These are phyloP conservation scores for Xylocampa areola DNA, from an alignment of 2,888 invertebrate genomes.

Conservation along the genomic window DNA sequence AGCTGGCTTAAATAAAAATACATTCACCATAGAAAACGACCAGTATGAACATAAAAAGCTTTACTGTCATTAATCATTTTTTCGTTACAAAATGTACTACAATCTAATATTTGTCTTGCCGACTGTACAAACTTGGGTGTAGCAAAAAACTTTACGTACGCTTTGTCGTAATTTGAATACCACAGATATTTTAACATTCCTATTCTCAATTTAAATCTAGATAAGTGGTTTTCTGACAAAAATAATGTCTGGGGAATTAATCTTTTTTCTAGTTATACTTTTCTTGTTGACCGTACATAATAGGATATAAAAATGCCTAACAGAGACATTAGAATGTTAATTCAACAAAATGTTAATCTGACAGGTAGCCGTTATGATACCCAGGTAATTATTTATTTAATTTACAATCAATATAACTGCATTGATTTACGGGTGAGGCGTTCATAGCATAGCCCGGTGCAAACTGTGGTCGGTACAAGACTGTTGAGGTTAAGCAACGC, in stretches of 20 bases:
- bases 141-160: slow-evolving; percentile 27
- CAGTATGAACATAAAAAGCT: slow-evolving; percentile 33
- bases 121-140: slow-evolving; percentile 20
- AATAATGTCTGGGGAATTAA: background rate
- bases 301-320: slow-evolving; percentile 52
- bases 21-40: slow-evolving; percentile 46
- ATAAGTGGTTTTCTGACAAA: background rate
- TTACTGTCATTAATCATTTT: slow-evolving; percentile 56
- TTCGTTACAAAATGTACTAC: slow-evolving; percentile 41
- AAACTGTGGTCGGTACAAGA: too few relatives aligned
- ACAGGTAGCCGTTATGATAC: slow-evolving; percentile 49
- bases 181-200: slow-evolving; percentile 25
- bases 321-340: slow-evolving; percentile 47
- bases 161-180: slow-evolving; percentile 40
- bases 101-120: slow-evolving; percentile 47
- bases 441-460: too few relatives aligned
- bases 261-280: background rate
- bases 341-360: slow-evolving; percentile 50
- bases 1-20: slow-evolving; percentile 40
- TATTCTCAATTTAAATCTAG: slow-evolving; percentile 38
- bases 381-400: slow-evolving; percentile 37
- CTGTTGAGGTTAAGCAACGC: too few relatives aligned
- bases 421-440: slow-evolving; percentile 25
- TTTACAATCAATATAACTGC: slow-evolving; percentile 31
- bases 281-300: slow-evolving; percentile 40